A percentile compares a stretch with the other conserved stretches of the same genome.
Evolutionary conservation across 2,888 invertebrate genomes (phyloP).

Genomic region (Steinernema scapterisci): DNA sequence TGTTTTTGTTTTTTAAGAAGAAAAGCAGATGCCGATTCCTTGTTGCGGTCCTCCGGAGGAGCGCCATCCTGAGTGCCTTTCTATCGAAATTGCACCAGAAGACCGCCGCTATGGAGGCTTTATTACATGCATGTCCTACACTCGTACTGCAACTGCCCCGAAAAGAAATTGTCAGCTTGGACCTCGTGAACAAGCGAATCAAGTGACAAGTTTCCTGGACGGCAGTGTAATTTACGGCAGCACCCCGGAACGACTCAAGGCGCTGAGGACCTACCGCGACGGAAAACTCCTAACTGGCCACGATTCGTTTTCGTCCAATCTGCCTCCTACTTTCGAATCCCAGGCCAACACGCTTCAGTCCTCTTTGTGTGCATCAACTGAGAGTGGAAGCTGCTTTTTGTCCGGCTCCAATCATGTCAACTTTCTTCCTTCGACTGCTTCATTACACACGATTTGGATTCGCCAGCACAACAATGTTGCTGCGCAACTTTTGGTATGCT

Average conservation of each 20-base stretch:
- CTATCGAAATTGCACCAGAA: conserved; percentile 77
- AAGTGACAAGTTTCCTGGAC: conserved; percentile 83
- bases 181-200: conserved; percentile 85
- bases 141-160: conserved; percentile 56
- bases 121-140: conserved; percentile 51
- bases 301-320: not conserved
- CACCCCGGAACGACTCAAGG: conserved; percentile 79
- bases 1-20: conserved; percentile 51
- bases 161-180: conserved; percentile 51
- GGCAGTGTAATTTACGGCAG: conserved; percentile 85
- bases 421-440: conserved; percentile 57
- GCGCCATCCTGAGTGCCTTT: conserved; percentile 81
- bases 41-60: conserved; percentile 76
- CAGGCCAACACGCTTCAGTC: conserved; percentile 1
- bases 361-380: conserved; percentile 45
- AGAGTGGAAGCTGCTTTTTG: conserved; percentile 37
- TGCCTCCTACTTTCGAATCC: conserved; percentile 8
- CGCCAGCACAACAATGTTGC: conserved; percentile 65
- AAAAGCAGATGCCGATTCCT: conserved; percentile 79
- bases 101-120: conserved; percentile 71
- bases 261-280: conserved; percentile 78
- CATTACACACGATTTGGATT: conserved; percentile 63
- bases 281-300: conserved; percentile 71
- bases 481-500: conserved; percentile 45
- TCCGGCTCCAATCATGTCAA: conserved; percentile 58